These are phyloP conservation scores for Papilio glaucus DNA, from an alignment of 1,140 invertebrate species.

Conservation along the genomic window DNA sequence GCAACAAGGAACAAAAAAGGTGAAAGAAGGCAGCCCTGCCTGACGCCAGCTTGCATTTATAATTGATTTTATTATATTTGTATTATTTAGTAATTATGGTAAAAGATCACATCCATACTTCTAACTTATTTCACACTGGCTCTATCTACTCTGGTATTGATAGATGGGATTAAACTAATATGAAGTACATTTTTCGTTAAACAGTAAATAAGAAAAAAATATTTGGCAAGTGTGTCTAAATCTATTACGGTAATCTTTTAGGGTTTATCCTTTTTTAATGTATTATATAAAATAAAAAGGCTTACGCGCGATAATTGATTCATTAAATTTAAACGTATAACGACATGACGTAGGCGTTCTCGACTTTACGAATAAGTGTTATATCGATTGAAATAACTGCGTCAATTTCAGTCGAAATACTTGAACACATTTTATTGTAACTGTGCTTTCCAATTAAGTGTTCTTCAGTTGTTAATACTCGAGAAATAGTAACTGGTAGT, in stretches of 20 bases:
- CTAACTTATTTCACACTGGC: too few relatives aligned
- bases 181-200: too few relatives aligned
- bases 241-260: background rate
- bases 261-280: background rate
- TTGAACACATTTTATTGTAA: background rate
- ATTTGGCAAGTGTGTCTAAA: background rate
- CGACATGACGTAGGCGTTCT: slow-evolving; percentile 12
- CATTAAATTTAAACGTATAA: slow-evolving; percentile 11
- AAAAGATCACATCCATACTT: too few relatives aligned
- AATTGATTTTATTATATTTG: too few relatives aligned
- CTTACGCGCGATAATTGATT: background rate
- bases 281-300: slow-evolving; percentile 1
- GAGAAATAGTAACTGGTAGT: too few relatives aligned
- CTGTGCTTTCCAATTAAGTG: background rate
- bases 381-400: background rate
- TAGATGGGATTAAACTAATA: too few relatives aligned
- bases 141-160: too few relatives aligned
- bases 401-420: background rate
- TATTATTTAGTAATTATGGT: too few relatives aligned
- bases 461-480: background rate
- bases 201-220: background rate
- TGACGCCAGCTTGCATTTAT: too few relatives aligned
- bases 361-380: slow-evolving; percentile 1
- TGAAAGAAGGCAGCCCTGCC: too few relatives aligned
- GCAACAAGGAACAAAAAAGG: too few relatives aligned